Conservation (phyloP, 1,140 invertebrate species). For the Triops longicaudatus region DNA sequence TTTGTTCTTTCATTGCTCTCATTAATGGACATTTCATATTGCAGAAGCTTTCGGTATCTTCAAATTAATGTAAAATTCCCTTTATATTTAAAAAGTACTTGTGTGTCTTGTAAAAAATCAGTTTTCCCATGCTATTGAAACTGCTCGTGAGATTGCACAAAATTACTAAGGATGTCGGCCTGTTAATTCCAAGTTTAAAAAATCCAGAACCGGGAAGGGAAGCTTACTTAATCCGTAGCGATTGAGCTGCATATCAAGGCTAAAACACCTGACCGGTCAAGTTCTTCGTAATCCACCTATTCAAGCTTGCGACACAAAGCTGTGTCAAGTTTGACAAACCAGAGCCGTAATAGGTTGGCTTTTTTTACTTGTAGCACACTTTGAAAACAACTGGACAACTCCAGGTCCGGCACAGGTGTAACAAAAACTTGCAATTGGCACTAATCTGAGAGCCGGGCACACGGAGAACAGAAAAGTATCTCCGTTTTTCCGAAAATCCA, state of each 20-base stretch:
- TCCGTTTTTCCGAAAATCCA: neutral
- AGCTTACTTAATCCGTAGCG: conserved; percentile 7
- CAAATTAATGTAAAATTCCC: no score
- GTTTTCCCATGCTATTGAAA: no score
- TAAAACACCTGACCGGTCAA: neutral
- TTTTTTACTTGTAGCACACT: neutral
- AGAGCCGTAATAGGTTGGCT: neutral
- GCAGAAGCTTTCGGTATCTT: no score
- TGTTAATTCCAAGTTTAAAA: neutral
- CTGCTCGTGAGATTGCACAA: no score
- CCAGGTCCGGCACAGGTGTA: no score
- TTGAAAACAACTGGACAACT: no score
- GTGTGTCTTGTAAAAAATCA: no score
- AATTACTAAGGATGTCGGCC: no score
- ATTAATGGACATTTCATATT: no score
- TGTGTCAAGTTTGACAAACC: neutral
- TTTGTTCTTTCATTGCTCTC: no score
- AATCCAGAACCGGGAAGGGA: neutral
- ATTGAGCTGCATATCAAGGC: neutral
- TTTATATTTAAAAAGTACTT: no score
- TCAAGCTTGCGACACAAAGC: neutral
- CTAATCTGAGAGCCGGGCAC: neutral
- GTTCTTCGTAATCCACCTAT: neutral
- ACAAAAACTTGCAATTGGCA: neutral
- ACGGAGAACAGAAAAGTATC: neutral